These are phyloP conservation scores for Xanthorhoe spadicearia DNA, from an alignment of 2,888 invertebrate genomes.

Conservation along the genomic window DNA sequence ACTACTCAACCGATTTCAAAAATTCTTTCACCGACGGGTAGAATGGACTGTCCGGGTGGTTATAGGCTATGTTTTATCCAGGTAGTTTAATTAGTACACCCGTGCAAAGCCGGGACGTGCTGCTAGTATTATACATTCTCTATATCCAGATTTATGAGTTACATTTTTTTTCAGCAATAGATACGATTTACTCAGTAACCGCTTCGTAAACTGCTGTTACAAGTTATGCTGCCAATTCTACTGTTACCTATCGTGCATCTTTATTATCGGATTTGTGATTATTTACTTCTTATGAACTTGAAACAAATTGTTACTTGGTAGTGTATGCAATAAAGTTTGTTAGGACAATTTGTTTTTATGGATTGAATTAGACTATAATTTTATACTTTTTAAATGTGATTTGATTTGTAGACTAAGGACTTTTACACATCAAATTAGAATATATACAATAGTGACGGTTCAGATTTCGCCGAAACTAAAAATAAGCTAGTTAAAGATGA, in stretches of 20 bases:
- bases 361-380: not conserved
- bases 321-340: not conserved
- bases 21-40: too few relatives aligned
- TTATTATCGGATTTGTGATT: conserved; percentile 51
- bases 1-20: too few relatives aligned
- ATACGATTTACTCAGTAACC: conserved; percentile 40
- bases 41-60: too few relatives aligned
- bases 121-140: not conserved
- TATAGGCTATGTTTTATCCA: too few relatives aligned
- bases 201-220: conserved; percentile 61
- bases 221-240: conserved; percentile 65
- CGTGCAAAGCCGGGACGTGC: too few relatives aligned
- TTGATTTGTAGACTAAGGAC: too few relatives aligned
- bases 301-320: not conserved
- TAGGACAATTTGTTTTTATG: not conserved
- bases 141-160: not conserved
- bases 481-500: too few relatives aligned
- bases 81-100: too few relatives aligned
- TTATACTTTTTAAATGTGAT: too few relatives aligned
- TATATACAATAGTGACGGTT: too few relatives aligned
- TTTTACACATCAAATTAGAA: too few relatives aligned
- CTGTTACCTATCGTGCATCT: conserved; percentile 60
- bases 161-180: conserved; percentile 45
- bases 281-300: conserved; percentile 42
- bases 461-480: too few relatives aligned